A percentile compares a stretch with the other conserved stretches of the same genome.
phyloP scores from a whole-genome alignment of 2,113 vertebrate species.

The Megalops atlanticus region DNA sequence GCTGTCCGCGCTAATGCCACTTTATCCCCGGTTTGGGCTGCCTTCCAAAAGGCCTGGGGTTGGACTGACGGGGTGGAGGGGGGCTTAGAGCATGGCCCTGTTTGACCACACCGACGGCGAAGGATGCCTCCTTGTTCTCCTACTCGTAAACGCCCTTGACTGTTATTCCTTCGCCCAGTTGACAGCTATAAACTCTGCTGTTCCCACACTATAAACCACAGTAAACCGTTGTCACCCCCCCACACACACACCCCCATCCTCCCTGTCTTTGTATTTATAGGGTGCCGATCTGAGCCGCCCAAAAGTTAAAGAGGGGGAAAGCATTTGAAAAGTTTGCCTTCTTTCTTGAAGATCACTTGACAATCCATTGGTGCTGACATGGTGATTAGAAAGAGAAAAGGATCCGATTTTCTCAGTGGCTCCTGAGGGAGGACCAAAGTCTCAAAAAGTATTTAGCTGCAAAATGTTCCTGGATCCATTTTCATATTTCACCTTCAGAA shows the following conservation, averaged over 20 bases:
- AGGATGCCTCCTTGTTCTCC: conserved; percentile 44
- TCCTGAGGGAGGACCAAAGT: background rate
- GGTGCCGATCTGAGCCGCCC: conserved; percentile 13
- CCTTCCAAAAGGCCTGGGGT: no score
- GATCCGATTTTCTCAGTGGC: background rate
- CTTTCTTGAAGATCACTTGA: conserved; percentile 3
- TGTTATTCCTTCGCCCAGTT: conserved; percentile 46
- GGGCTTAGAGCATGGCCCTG: conserved; percentile 46
- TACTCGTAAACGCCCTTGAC: conserved; percentile 53
- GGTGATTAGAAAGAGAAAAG: conserved; percentile 11
- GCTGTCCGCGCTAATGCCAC: conserved; percentile 64
- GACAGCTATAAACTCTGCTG: conserved; percentile 44
- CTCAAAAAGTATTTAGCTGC: conserved; percentile 4
- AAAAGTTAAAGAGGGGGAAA: conserved; percentile 19
- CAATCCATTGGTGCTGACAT: conserved; percentile 23
- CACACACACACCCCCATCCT: no score
- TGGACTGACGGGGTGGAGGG: conserved; percentile 42
- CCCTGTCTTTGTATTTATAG: conserved; percentile 41
- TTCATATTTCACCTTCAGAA: conserved; percentile 4
- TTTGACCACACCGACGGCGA: conserved; percentile 37
- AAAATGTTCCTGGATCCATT: background rate
- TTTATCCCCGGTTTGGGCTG: conserved; percentile 55
- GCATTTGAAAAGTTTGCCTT: conserved; percentile 12
- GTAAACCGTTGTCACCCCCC: background rate
- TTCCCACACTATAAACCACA: conserved; percentile 45